These are phyloP conservation scores for Phanerotoma sp. DNA, from an alignment of 2,888 invertebrate genomes.

Conservation along the genomic window DNA sequence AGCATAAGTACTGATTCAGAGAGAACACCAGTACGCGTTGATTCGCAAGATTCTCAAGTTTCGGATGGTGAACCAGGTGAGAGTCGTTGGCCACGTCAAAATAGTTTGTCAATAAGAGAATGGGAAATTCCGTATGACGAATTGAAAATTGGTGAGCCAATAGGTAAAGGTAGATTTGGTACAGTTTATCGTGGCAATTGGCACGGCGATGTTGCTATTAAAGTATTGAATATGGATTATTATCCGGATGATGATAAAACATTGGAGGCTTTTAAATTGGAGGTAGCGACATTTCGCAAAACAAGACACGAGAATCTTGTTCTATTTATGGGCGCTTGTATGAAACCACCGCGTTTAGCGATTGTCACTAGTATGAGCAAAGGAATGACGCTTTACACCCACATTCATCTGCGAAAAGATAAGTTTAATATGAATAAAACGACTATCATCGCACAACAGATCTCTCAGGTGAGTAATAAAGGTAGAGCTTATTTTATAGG, in stretches of 20 bases:
- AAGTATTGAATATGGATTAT: slow-evolving; percentile 90
- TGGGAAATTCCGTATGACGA: slow-evolving; percentile 99
- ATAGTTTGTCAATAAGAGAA: slow-evolving; percentile 86
- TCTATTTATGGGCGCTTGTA: slow-evolving; percentile 98
- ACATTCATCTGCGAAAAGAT: slow-evolving; percentile 88
- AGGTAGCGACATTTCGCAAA: slow-evolving; percentile 94
- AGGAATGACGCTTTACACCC: slow-evolving; percentile 91
- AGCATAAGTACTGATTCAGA: slow-evolving; percentile 82
- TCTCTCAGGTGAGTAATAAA: slow-evolving; percentile 79
- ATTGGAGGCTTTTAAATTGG: slow-evolving; percentile 91
- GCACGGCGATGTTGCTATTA: slow-evolving; percentile 98
- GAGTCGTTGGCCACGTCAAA: slow-evolving; percentile 75
- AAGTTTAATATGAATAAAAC: slow-evolving; percentile 94
- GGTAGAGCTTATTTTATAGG: too few species aligned
- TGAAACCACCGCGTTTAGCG: slow-evolving; percentile 94
- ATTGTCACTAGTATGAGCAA: slow-evolving; percentile 97
- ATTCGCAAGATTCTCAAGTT: slow-evolving; percentile 80
- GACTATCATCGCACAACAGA: slow-evolving; percentile 93
- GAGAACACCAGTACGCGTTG: slow-evolving; percentile 75
- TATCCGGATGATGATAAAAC: slow-evolving; percentile 83
- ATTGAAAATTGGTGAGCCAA: slow-evolving; percentile 79
- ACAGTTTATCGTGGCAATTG: slow-evolving; percentile 93
- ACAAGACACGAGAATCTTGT: slow-evolving; percentile 98
- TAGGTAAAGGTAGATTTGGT: slow-evolving; percentile 92
- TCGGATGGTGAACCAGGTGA: slow-evolving; percentile 64